Percentiles rank a stretch among this genome's conserved stretches.
phyloP scores from a whole-genome alignment of 1,140 invertebrate genomes.

The Brachionus angularis region DNA sequence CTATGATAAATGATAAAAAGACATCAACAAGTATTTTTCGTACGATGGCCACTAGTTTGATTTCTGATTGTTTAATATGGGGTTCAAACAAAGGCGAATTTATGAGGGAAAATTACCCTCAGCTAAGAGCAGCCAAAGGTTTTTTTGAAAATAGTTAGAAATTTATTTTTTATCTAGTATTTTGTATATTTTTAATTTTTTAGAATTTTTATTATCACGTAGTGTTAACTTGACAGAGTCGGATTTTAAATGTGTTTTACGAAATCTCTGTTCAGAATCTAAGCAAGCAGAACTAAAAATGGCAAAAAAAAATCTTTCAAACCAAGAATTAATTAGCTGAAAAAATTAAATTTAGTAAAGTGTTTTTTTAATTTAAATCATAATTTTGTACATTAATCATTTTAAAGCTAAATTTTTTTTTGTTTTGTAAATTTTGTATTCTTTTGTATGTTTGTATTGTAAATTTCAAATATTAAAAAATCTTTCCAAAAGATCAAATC shows the following conservation, averaged over 20 bases:
- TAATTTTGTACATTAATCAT: neutral
- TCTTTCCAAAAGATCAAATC: neutral
- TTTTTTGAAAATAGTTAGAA: no score
- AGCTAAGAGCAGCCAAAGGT: no score
- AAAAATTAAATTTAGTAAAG: no score
- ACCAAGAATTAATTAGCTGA: neutral
- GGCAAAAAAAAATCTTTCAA: neutral
- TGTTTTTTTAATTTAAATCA: no score
- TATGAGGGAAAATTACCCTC: no score
- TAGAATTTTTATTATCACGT: neutral
- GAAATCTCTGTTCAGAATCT: slow-evolving; percentile 13
- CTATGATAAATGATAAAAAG: no score
- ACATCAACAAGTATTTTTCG: no score
- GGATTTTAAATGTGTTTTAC: neutral
- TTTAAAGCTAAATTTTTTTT: neutral
- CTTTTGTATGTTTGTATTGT: neutral
- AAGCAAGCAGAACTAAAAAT: neutral
- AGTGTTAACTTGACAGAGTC: neutral
- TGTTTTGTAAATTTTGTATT: neutral
- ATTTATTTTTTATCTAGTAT: no score
- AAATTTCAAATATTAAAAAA: neutral
- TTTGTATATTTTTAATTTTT: no score
- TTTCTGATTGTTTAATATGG: no score
- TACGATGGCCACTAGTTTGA: no score
- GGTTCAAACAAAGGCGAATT: no score